Evolutionary conservation across 2,888 invertebrate species (phyloP), one percentile per base, ranked within the genome.

Genomic region (Brassicogethes aeneus): DNA sequence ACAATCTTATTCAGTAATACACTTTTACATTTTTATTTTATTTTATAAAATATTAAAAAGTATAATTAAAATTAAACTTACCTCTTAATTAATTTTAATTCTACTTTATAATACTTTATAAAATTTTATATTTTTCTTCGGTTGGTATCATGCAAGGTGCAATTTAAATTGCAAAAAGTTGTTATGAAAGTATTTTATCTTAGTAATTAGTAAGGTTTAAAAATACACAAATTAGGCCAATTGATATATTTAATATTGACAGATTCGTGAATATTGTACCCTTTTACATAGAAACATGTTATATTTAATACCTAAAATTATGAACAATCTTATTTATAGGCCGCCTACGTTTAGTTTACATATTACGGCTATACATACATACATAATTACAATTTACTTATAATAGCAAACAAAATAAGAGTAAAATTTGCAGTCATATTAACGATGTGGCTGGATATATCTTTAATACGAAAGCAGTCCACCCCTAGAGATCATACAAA

Each of bases 371-470:
- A 64, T 64, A 62, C 60, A 61, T 40, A 64, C 58, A 60, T 62
- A 60, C 59, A 64, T 62, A 60, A 60, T 63, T 62, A 64, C 59
- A 62, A 50, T 57, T 52, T 50, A 46, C 47, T 50, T 15, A 49
- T 51, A 45, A 48, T 51, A 52, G 45, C 43, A 41, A 42, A 53
- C 51, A 50, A 46, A 37, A 43, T 23, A 7, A 42, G 42, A 43
- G 45, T 53, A 61, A 61, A 64, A 51, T 63, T 60, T 64, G 64
- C 66, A 58, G 53, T 68, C 76, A 72, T 76, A 77, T 79, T 79
- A 76, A 76, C 71, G 76, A 77, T 77, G 78, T 80, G 81, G 80
- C 80, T 80, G 80, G 80, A 79, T 71, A 73, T 76, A 78, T 76
- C 73, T 51, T 76, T 77, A 78, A 79, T 79, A 76, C 72, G 70